These are phyloP conservation scores for Periparus ater DNA, from an alignment of 2,797 vertebrate species.

Conservation along the genomic window DNA sequence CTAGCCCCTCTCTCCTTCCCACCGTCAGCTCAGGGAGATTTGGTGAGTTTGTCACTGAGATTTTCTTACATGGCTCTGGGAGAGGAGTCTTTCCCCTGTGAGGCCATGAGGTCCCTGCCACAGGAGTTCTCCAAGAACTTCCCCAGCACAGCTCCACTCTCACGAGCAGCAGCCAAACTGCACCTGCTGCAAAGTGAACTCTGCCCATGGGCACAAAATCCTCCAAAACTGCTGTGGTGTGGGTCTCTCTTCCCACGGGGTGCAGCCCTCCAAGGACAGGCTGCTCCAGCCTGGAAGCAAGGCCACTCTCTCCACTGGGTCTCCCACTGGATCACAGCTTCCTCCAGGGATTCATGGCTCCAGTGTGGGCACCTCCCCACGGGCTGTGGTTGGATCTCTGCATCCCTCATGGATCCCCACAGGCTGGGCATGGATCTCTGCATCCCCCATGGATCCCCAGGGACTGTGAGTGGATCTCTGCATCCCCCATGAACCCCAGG, in stretches of 20 bases:
- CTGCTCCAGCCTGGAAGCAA: not conserved
- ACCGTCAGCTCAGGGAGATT: rapidly evolving
- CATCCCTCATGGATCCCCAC: not conserved
- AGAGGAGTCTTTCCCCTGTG: not conserved
- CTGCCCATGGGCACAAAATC: rapidly evolving
- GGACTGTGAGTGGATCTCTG: not conserved
- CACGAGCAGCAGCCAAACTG: rapidly evolving
- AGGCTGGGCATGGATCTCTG: not conserved
- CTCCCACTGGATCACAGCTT: no score
- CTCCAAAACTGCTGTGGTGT: not conserved
- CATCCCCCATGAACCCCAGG: not conserved
- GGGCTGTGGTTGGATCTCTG: not conserved
- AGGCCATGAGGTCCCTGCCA: rapidly evolving
- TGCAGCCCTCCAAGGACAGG: not conserved
- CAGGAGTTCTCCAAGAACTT: rapidly evolving
- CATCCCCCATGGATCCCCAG: not conserved
- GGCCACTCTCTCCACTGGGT: rapidly evolving
- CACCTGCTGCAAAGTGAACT: rapidly evolving
- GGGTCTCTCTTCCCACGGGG: not conserved
- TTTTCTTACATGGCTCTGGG: rapidly evolving
- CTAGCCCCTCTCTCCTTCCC: not conserved
- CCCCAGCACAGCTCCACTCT: rapidly evolving
- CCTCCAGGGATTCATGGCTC: not conserved
- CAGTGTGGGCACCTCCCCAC: no score
- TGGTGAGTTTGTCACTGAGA: not conserved